phyloP scores from a whole-genome alignment of 1,140 invertebrate species.

The Drosophila mojavensis region DNA sequence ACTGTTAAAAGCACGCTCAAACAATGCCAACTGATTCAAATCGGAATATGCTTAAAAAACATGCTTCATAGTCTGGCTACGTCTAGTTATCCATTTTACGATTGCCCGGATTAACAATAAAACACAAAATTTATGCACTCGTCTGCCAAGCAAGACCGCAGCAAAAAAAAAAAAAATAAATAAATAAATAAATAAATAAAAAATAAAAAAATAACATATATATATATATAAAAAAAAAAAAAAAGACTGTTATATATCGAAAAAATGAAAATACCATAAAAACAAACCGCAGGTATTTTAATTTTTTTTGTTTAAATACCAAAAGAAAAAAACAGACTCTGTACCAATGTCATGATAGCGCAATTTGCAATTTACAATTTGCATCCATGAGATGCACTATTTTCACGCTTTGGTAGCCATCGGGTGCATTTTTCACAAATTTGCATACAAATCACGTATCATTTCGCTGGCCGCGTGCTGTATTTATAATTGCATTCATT shows the following conservation, averaged over 20 bases:
- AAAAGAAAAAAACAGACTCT: constrained; percentile 42
- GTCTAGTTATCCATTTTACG: constrained; percentile 58
- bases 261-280: constrained; percentile 38
- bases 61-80: not conserved
- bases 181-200: not conserved
- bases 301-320: constrained; percentile 56
- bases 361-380: constrained; percentile 39
- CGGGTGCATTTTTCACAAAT: constrained; percentile 67
- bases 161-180: not conserved
- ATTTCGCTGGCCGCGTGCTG: constrained; percentile 6
- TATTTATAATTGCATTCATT: constrained; percentile 52
- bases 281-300: constrained; percentile 62
- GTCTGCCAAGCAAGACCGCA: constrained; percentile 57
- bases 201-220: not conserved
- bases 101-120: constrained; percentile 66
- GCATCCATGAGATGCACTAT: constrained; percentile 66
- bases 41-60: constrained; percentile 24
- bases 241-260: not conserved
- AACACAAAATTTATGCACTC: constrained; percentile 58
- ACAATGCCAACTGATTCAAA: constrained; percentile 37
- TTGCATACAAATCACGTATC: constrained; percentile 69
- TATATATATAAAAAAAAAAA: too few species aligned
- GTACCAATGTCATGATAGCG: constrained; percentile 37
- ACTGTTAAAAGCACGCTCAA: constrained; percentile 21
- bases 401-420: constrained; percentile 51